Evolutionary conservation across 2,113 vertebrate species (phyloP).

Genomic region (Amia ocellicauda): DNA sequence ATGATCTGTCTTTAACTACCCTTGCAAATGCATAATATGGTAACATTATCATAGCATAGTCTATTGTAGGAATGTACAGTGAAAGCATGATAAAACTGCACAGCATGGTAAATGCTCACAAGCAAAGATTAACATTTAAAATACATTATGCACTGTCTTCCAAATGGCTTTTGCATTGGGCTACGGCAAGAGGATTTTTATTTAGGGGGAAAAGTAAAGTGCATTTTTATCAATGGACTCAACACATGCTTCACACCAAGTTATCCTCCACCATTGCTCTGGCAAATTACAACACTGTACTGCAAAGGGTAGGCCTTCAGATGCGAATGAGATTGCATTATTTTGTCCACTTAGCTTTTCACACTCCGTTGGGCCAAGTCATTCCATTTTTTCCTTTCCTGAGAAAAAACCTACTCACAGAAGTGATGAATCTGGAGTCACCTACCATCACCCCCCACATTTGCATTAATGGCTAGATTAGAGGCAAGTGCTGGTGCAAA

Average conservation of each 20-base stretch:
- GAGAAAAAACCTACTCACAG: neutral
- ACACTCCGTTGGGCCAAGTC: neutral
- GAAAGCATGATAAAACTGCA: too few relatives aligned
- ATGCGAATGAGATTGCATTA: neutral
- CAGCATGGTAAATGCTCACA: too few relatives aligned
- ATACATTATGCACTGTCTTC: too few relatives aligned
- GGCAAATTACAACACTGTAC: neutral
- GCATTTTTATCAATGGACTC: neutral
- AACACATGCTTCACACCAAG: neutral
- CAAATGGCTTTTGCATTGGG: too few relatives aligned
- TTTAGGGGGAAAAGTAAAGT: neutral
- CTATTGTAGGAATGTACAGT: too few relatives aligned
- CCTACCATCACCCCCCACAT: too few relatives aligned
- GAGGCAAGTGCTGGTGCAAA: constrained; percentile 38
- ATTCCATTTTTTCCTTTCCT: constrained; percentile 6
- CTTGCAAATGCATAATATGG: too few relatives aligned
- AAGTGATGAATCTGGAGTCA: neutral
- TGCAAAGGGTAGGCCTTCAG: neutral
- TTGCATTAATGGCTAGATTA: constrained; percentile 60
- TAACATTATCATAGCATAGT: too few relatives aligned
- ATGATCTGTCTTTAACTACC: too few relatives aligned
- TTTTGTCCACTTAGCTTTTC: neutral
- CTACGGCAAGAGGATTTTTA: too few relatives aligned
- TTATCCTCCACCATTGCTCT: neutral
- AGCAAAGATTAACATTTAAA: too few relatives aligned